Conservation (phyloP, 2,888 invertebrate species). For the Vannuccia rotundouncinata region DNA sequence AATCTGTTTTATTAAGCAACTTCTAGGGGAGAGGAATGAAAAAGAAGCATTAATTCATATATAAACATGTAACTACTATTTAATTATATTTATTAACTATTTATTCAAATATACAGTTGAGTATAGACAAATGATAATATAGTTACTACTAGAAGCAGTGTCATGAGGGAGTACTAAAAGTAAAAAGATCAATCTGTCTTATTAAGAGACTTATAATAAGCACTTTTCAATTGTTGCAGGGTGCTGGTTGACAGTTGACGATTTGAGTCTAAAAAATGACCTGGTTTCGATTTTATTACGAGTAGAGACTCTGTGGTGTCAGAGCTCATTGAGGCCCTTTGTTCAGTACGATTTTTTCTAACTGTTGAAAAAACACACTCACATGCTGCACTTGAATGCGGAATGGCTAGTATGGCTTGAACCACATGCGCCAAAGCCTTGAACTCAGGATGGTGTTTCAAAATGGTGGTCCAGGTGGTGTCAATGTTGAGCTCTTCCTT, state of each 20-base stretch:
- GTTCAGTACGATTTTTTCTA: constrained; percentile 7
- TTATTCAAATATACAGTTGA: no score
- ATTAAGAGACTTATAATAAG: neutral
- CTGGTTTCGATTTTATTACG: constrained; percentile 3
- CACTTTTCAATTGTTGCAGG: neutral
- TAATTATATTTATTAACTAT: no score
- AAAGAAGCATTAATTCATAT: no score
- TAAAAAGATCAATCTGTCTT: no score
- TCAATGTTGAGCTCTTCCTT: neutral
- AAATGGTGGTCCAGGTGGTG: neutral
- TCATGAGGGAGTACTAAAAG: no score
- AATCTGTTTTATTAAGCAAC: no score
- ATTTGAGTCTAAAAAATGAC: neutral
- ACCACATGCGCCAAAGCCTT: neutral
- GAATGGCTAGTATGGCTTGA: neutral
- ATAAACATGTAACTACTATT: no score
- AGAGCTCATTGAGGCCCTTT: neutral
- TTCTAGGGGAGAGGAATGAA: no score
- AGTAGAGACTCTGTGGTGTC: neutral
- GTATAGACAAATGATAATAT: no score
- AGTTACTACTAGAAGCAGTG: no score
- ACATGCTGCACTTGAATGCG: neutral
- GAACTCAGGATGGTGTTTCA: neutral
- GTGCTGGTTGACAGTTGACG: neutral
- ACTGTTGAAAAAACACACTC: neutral